Conservation (phyloP, 2,113 vertebrate genomes). For the Odocoileus hemionus region DNA sequence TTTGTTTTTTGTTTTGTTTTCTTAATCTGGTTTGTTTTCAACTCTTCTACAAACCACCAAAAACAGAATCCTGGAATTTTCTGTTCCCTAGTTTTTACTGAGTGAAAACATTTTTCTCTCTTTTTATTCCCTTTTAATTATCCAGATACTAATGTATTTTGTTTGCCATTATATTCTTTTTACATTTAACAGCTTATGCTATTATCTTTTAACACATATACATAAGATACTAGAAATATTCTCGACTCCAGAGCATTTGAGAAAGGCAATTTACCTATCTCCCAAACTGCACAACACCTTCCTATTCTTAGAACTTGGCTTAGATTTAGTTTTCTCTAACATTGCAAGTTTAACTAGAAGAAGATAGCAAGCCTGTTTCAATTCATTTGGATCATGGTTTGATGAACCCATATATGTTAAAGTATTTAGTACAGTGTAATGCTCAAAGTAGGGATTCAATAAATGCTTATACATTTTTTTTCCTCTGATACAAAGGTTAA, state of each 20-base stretch:
- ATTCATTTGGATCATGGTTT: neutral
- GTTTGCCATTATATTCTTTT: neutral
- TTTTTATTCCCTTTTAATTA: neutral
- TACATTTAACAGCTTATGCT: neutral
- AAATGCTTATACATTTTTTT: neutral
- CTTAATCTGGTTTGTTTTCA: neutral
- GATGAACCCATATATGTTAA: neutral
- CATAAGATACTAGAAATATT: neutral
- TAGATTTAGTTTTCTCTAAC: neutral
- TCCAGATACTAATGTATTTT: neutral
- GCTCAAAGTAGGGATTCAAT: neutral
- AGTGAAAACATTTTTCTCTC: neutral
- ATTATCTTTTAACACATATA: neutral
- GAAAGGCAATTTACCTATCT: neutral
- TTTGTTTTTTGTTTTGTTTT: neutral
- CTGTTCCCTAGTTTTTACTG: neutral
- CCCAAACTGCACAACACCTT: neutral
- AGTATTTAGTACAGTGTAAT: neutral
- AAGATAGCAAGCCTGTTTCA: neutral
- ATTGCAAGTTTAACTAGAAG: neutral
- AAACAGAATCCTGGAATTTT: neutral
- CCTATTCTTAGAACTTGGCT: neutral
- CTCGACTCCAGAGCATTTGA: neutral
- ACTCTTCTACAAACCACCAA: neutral
- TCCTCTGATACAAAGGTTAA: neutral